Base-by-base conservation (phyloP, 2,113 vertebrate species). In the Ancistrus triradiatus region DNA sequence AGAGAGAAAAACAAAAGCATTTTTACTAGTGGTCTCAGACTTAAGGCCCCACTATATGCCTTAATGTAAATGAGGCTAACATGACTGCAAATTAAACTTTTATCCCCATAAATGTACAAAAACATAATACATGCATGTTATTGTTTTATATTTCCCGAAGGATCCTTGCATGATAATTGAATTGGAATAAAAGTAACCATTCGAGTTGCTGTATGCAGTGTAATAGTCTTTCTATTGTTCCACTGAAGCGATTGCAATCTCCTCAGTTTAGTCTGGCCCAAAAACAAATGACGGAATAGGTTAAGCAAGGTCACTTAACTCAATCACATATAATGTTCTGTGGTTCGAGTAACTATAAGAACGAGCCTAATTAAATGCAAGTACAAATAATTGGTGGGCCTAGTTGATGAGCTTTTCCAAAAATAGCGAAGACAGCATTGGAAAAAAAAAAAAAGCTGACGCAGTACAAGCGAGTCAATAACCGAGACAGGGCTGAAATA, bases 361-460 rank as follows among this genome's bases (percentile, higher is more conserved):
- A 67, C 86, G 80, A 84, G 85, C 85, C 88, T 88, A 85, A 85
- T 86, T 88, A 88, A 78, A 74, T 65, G 77, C 78, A 79, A 79
- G 83, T 85, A 88, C 84, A 87, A 86, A 86, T 88, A 83, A 79
- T 81, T 85, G 83, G 83, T 85, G 83, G 83, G 85, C 83, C 80
- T 59, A 73, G 73, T 80, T 86, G 85, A 86, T 87, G 78, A 81
- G 75, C 77, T 76, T 78, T 73, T 71, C 9, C 66, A 65, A 52
- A 53, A 60, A 44, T 47, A 47, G 64, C 48, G 65, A 66, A 71
- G 64, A 43, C 55, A 63, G 62, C 78, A 82, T 77, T 74, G 79
- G 82, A 80, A 78, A 80, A 73, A 75, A 80, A 78, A 80, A 73
- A 75, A 73, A 68, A 46, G 64, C 70, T 62, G 72, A 70, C 58